A percentile compares a stretch with the other conserved stretches of the same genome.
Evolutionary conservation across 1,140 invertebrate genomes (phyloP).

Genomic region (Heliothis virescens): DNA sequence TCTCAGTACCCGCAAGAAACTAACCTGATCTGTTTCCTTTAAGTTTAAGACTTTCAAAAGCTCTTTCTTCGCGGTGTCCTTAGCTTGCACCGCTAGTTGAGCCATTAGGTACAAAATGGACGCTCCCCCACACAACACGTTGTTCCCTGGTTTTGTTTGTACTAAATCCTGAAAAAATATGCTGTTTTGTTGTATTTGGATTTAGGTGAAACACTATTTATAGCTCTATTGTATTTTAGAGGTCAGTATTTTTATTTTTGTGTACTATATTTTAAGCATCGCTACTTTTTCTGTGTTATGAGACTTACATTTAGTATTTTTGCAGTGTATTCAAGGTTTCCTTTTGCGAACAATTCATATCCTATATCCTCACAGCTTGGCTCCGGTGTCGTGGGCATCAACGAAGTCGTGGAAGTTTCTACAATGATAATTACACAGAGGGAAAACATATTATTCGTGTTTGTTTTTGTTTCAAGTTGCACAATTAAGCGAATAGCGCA

Average conservation of each 20-base stretch:
- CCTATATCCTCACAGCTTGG: not conserved
- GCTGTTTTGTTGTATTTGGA: too few species aligned
- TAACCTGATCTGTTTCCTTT: conserved; percentile 9
- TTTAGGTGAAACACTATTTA: not conserved
- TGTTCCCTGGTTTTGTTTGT: not conserved
- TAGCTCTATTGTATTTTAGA: not conserved
- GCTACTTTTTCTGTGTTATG: not conserved
- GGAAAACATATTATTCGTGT: too few species aligned
- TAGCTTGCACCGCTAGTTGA: not conserved
- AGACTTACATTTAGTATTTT: conserved; percentile 32
- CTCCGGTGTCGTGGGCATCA: not conserved
- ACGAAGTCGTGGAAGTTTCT: not conserved
- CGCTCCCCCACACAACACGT: conserved; percentile 1
- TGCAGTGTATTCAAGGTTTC: conserved; percentile 6
- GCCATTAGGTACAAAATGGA: not conserved
- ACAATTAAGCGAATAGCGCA: not conserved
- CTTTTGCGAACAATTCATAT: not conserved
- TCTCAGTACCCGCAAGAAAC: not conserved
- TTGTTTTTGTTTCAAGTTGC: too few species aligned
- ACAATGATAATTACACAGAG: not conserved
- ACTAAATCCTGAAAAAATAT: not conserved
- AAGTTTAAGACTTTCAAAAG: not conserved
- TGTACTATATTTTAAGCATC: too few species aligned
- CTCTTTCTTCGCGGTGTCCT: not conserved
- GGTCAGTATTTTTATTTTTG: too few species aligned